Conservation (phyloP, 2,888 invertebrate species). For the Tuta absoluta region DNA sequence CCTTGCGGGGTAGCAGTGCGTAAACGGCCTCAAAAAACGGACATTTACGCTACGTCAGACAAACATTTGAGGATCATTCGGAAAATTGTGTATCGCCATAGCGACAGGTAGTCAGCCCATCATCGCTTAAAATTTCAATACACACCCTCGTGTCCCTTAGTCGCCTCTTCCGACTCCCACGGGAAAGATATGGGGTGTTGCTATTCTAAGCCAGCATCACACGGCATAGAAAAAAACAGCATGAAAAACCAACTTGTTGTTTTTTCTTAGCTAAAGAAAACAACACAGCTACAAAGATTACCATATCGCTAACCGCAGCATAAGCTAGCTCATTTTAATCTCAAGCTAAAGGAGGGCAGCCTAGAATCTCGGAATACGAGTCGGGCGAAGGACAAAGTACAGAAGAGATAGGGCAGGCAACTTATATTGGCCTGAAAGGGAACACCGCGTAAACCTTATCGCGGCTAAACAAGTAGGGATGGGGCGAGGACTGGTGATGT, state of each 20-base stretch:
- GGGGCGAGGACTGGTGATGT: not conserved
- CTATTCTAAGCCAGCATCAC: no score
- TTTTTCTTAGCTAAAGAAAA: not conserved
- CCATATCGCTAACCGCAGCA: not conserved
- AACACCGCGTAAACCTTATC: constrained; percentile 34
- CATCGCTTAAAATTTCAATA: no score
- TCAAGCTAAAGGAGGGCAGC: constrained; percentile 11
- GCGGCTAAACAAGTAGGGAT: constrained; percentile 24
- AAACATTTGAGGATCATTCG: no score
- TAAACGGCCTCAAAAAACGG: no score
- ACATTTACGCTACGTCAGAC: no score
- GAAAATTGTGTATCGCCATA: no score
- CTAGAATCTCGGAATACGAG: constrained; percentile 25
- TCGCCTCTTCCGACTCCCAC: no score
- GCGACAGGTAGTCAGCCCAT: no score
- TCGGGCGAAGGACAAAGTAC: constrained; percentile 27
- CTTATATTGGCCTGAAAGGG: constrained; percentile 33
- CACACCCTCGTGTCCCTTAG: no score
- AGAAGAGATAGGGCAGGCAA: constrained; percentile 34
- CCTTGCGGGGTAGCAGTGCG: no score
- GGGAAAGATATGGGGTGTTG: no score
- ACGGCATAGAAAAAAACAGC: not conserved
- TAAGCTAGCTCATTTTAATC: not conserved
- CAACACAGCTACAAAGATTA: not conserved
- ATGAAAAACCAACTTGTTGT: not conserved